phyloP scores from a whole-genome alignment of 2,797 vertebrate genomes.

The Austrolebias charrua region DNA sequence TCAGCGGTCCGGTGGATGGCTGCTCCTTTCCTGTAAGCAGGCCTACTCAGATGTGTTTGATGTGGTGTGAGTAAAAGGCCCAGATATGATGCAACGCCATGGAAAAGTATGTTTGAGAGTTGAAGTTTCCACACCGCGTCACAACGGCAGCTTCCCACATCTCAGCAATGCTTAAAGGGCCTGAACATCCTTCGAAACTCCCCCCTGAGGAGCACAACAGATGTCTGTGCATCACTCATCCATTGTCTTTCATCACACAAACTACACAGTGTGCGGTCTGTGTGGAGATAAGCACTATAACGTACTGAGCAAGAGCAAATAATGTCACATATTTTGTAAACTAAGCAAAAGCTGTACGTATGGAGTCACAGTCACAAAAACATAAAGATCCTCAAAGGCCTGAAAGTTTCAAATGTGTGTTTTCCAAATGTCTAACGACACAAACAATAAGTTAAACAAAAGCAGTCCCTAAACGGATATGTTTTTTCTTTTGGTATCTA shows the following conservation, averaged over 20 bases:
- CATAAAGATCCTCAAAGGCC: slow-evolving; percentile 12
- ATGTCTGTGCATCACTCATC: slow-evolving; percentile 72
- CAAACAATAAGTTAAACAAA: background rate
- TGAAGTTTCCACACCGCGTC: slow-evolving; percentile 57
- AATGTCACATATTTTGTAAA: slow-evolving; percentile 34
- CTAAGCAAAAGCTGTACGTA: slow-evolving; percentile 18
- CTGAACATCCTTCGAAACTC: slow-evolving; percentile 63
- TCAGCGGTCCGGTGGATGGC: slow-evolving; percentile 37
- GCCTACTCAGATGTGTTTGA: slow-evolving; percentile 56
- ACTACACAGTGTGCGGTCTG: slow-evolving; percentile 63
- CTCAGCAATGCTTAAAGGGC: slow-evolving; percentile 59
- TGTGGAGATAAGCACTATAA: slow-evolving; percentile 58
- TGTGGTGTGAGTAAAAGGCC: slow-evolving; percentile 62
- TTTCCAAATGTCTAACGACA: background rate
- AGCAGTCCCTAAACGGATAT: background rate
- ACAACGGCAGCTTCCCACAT: slow-evolving; percentile 66
- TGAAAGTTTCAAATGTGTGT: background rate
- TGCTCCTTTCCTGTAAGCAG: slow-evolving; percentile 44
- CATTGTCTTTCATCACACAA: slow-evolving; percentile 67
- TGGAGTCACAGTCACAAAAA: background rate
- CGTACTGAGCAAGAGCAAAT: slow-evolving; percentile 38
- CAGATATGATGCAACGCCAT: slow-evolving; percentile 72
- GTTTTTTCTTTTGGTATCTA: background rate
- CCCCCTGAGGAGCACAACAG: slow-evolving; percentile 71
- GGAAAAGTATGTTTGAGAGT: slow-evolving; percentile 63